A percentile compares a stretch with the other conserved stretches of the same genome.
Conservation (phyloP, 2,113 vertebrate species). For the Sebastes fasciatus region DNA sequence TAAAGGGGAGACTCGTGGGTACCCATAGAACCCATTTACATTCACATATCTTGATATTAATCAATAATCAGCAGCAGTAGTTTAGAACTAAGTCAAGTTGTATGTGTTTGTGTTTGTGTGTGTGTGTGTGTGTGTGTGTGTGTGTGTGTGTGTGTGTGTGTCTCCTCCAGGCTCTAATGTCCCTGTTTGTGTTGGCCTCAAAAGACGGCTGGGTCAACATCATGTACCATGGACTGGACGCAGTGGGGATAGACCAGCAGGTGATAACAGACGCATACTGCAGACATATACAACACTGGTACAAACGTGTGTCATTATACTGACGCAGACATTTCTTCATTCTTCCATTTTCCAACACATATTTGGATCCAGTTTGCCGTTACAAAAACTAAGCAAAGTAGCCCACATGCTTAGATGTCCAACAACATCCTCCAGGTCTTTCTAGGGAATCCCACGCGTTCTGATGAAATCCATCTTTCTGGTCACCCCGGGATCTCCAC, state of each 20-base stretch:
- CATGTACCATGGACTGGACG: slow-evolving; percentile 96
- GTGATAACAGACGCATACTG: slow-evolving; percentile 61
- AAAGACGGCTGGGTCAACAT: slow-evolving; percentile 98
- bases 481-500: not conserved
- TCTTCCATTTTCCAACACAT: too few relatives aligned
- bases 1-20: too few relatives aligned
- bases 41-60: too few relatives aligned
- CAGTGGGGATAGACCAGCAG: slow-evolving; percentile 94
- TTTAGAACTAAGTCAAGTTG: not conserved
- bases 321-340: too few relatives aligned
- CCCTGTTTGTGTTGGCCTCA: slow-evolving; percentile 93
- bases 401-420: not conserved
- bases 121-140: not conserved
- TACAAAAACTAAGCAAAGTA: not conserved
- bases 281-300: not conserved
- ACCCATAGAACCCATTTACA: too few relatives aligned
- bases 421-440: not conserved
- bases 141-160: slow-evolving; percentile 18
- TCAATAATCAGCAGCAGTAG: not conserved
- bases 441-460: slow-evolving; percentile 9
- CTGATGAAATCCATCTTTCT: slow-evolving; percentile 27
- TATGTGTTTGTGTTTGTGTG: not conserved
- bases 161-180: slow-evolving; percentile 90
- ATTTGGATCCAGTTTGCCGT: not conserved
- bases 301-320: not conserved